These are phyloP conservation scores for Drosophila meridionalis DNA, from an alignment of 2,888 invertebrate genomes.

Conservation along the genomic window DNA sequence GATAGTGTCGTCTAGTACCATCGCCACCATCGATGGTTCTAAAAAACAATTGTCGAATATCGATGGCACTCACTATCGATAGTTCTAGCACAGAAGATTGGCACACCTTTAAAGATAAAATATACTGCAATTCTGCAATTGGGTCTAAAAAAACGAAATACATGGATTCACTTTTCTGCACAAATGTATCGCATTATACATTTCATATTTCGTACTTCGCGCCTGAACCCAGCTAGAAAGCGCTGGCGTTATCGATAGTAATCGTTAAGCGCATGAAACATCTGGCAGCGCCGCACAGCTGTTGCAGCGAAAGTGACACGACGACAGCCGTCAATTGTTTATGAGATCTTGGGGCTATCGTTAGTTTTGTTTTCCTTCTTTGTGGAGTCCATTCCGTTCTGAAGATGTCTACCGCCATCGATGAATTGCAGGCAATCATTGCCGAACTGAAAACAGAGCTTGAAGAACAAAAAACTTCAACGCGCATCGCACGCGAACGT, in stretches of 20 bases:
- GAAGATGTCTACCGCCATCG: constrained; percentile 87
- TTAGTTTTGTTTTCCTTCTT: constrained; percentile 15
- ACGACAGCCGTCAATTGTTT: constrained; percentile 51
- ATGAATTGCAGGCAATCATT: constrained; percentile 88
- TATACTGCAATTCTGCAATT: too few relatives aligned
- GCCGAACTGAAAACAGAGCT: constrained; percentile 89
- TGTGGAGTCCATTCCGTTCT: constrained; percentile 1
- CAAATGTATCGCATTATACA: background rate
- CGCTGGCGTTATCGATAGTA: constrained; percentile 11
- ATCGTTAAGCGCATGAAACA: background rate
- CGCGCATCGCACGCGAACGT: constrained; percentile 87
- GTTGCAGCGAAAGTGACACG: constrained; percentile 63
- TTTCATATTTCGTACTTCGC: background rate
- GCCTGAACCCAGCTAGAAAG: background rate
- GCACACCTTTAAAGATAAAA: too few relatives aligned
- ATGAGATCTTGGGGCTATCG: background rate
- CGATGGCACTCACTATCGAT: too few relatives aligned
- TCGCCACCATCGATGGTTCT: too few relatives aligned
- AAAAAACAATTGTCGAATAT: too few relatives aligned
- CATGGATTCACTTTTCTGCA: too few relatives aligned
- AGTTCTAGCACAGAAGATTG: too few relatives aligned
- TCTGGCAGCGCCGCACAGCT: constrained; percentile 34
- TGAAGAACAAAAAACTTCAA: constrained; percentile 81
- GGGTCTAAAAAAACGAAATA: too few relatives aligned
- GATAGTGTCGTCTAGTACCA: too few relatives aligned